Evolutionary conservation across 2,797 vertebrate genomes (phyloP).

Genomic region (Enteromius afrohamiltoni): DNA sequence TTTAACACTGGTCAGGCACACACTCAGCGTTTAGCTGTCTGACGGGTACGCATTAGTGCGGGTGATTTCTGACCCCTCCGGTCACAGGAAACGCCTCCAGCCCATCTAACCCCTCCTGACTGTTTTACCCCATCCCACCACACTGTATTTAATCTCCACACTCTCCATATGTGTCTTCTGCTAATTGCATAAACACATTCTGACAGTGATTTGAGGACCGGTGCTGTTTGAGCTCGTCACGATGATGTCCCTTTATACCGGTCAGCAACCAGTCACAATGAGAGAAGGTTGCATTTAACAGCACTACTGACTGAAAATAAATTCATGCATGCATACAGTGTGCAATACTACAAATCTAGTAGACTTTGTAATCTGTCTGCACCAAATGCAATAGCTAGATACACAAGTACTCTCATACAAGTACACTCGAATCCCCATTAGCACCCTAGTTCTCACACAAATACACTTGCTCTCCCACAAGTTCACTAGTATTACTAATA

Average conservation of each 20-base stretch:
- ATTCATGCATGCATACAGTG: neutral
- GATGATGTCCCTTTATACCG: neutral
- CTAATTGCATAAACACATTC: neutral
- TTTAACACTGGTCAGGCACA: slow-evolving; percentile 28
- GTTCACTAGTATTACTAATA: neutral
- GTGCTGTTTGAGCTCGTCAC: neutral
- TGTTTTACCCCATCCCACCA: neutral
- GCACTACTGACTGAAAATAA: neutral
- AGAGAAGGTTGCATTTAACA: neutral
- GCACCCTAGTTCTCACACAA: neutral
- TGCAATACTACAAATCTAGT: neutral
- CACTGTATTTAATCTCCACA: neutral
- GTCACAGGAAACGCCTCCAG: neutral
- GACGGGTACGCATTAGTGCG: slow-evolving; percentile 65
- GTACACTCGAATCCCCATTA: neutral
- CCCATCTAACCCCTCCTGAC: neutral
- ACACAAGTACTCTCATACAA: neutral
- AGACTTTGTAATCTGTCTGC: neutral
- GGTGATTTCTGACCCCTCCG: slow-evolving; percentile 63
- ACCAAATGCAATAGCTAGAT: neutral
- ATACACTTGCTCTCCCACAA: neutral
- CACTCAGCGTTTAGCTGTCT: slow-evolving; percentile 62
- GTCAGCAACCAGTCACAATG: neutral
- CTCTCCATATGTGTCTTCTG: neutral
- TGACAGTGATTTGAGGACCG: neutral